A percentile compares a stretch with the other conserved stretches of the same genome.
These are phyloP conservation scores for Balearica regulorum DNA, from an alignment of 2,797 vertebrate species.

Conservation along the genomic window DNA sequence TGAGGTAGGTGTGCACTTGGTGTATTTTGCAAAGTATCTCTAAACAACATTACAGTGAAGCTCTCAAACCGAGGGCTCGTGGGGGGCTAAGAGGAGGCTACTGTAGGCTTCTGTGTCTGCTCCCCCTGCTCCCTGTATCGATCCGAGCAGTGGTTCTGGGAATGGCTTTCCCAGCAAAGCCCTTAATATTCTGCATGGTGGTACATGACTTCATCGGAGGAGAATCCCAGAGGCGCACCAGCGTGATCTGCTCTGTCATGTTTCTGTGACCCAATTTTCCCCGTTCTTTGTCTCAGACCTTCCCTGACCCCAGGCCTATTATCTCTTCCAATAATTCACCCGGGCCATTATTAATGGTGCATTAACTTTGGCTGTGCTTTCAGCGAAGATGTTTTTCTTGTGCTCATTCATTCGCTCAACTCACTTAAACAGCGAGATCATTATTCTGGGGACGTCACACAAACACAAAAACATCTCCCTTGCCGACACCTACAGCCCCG, in stretches of 20 bases:
- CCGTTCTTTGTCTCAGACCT: constrained; percentile 69
- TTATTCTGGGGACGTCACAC: constrained; percentile 59
- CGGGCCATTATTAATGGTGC: constrained; percentile 74
- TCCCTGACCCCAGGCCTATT: constrained; percentile 58
- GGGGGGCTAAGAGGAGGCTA: not conserved
- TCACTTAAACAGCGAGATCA: constrained; percentile 65
- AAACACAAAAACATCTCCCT: constrained; percentile 22
- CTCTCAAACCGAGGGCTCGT: not conserved
- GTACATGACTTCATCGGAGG: constrained; percentile 64
- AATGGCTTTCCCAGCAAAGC: constrained; percentile 28
- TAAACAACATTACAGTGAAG: not conserved
- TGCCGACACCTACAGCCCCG: constrained; percentile 2
- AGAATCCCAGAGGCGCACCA: constrained; percentile 64
- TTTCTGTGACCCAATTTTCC: constrained; percentile 79
- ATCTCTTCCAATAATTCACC: constrained; percentile 68
- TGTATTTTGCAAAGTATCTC: not conserved
- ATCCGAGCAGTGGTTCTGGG: not conserved
- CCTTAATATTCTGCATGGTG: constrained; percentile 47
- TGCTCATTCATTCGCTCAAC: constrained; percentile 38
- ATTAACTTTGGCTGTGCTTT: constrained; percentile 73
- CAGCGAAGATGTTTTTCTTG: constrained; percentile 68
- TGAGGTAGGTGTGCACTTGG: not conserved
- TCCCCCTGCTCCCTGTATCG: not conserved
- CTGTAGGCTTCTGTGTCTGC: not conserved
- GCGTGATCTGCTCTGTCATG: constrained; percentile 68